phyloP scores from a whole-genome alignment of 2,113 vertebrate species.

The Sinocyclocheilus rhinocerous region DNA sequence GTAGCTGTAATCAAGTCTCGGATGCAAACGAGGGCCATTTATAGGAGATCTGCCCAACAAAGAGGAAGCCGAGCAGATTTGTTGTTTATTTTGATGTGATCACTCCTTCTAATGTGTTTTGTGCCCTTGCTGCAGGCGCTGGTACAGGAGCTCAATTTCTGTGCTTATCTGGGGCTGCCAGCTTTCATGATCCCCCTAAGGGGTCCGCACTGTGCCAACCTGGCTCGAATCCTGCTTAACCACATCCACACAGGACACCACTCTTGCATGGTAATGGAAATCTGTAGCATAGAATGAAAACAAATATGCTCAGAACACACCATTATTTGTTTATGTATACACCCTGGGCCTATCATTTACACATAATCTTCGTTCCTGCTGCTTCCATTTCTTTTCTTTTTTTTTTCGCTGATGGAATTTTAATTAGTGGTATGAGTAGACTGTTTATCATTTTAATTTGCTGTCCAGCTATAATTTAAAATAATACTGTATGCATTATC shows the following conservation, averaged over 20 bases:
- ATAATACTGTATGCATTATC: neutral
- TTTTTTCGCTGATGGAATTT: neutral
- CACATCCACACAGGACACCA: conserved; percentile 91
- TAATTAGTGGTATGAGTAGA: conserved; percentile 8
- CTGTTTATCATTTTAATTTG: neutral
- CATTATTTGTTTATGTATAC: conserved; percentile 17
- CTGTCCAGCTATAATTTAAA: neutral
- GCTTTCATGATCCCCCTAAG: conserved; percentile 86
- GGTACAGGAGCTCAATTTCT: conserved; percentile 89
- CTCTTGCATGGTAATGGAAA: conserved; percentile 82
- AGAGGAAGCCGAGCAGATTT: conserved; percentile 8
- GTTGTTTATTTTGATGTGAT: conserved; percentile 21
- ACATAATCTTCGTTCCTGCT: neutral
- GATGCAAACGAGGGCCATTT: neutral
- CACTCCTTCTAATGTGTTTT: neutral
- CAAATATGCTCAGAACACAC: neutral
- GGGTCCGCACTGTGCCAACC: conserved; percentile 82
- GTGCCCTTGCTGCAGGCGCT: conserved; percentile 78
- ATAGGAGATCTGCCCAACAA: conserved; percentile 12
- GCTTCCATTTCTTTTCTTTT: neutral
- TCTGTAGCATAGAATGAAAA: neutral
- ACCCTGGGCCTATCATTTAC: conserved; percentile 26
- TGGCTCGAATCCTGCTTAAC: conserved; percentile 86
- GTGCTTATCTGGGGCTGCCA: conserved; percentile 89
- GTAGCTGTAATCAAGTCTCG: conserved; percentile 5